A percentile compares a stretch with the other conserved stretches of the same genome.
Evolutionary conservation across 1,140 invertebrate species (phyloP).

Genomic region (Diorhabda elongata): DNA sequence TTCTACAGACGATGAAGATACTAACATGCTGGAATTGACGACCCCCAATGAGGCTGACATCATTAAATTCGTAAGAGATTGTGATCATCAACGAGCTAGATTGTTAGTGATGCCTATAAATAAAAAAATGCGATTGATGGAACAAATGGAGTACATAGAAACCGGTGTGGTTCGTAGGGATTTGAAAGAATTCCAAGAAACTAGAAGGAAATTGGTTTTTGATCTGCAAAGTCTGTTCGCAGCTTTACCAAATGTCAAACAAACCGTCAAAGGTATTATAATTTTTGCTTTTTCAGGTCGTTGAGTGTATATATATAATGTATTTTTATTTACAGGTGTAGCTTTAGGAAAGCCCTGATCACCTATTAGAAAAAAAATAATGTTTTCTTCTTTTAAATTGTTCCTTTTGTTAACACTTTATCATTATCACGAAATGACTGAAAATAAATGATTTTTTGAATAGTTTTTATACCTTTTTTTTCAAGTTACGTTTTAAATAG

Average conservation of each 20-base stretch:
- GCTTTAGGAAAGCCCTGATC: too few relatives aligned
- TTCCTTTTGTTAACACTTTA: too few relatives aligned
- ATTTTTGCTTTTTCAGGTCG: too few relatives aligned
- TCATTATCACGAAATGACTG: too few relatives aligned
- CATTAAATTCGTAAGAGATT: neutral
- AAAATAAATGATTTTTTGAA: too few relatives aligned
- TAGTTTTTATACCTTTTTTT: too few relatives aligned
- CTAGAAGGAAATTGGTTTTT: slow-evolving; percentile 4
- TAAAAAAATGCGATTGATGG: neutral
- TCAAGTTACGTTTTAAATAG: too few relatives aligned
- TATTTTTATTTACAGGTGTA: too few relatives aligned
- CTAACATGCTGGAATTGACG: neutral
- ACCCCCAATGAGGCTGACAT: neutral
- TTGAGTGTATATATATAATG: too few relatives aligned
- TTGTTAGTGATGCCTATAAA: neutral
- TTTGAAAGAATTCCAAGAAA: neutral
- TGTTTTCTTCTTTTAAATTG: too few relatives aligned
- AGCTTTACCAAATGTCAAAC: neutral
- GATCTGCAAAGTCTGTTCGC: neutral
- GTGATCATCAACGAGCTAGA: neutral
- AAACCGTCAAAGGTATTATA: neutral
- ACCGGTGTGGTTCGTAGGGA: neutral
- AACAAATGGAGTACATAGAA: slow-evolving; percentile 8
- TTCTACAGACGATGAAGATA: neutral
- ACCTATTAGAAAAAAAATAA: too few relatives aligned